A percentile compares a stretch with the other conserved stretches of the same genome.
Conservation (phyloP, 2,888 invertebrate genomes). For the Trichopria drosophilae region DNA sequence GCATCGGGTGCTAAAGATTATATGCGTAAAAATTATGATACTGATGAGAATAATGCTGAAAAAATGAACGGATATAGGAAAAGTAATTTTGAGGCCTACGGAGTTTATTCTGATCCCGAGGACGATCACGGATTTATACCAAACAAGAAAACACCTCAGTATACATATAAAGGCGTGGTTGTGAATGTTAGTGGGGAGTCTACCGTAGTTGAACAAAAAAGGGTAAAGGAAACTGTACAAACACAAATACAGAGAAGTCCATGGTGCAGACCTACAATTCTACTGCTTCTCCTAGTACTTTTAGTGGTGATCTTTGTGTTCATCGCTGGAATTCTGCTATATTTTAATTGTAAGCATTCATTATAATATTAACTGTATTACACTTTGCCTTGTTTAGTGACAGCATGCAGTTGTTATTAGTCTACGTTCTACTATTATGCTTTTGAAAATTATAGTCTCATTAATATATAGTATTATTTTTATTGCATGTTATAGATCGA, state of each 20-base stretch:
- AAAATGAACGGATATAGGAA: slow-evolving; percentile 56
- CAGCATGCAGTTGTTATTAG: slow-evolving; percentile 5
- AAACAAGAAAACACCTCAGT: slow-evolving; percentile 53
- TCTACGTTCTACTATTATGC: no score
- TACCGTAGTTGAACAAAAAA: slow-evolving; percentile 54
- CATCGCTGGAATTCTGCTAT: slow-evolving; percentile 65
- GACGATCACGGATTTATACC: slow-evolving; percentile 55
- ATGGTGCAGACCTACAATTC: slow-evolving; percentile 64
- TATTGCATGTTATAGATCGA: no score
- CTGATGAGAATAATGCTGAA: slow-evolving; percentile 36
- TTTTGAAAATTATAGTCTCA: no score
- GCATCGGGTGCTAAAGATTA: slow-evolving; percentile 7
- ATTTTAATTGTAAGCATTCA: slow-evolving; percentile 64
- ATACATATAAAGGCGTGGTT: slow-evolving; percentile 55
- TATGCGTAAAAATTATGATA: no score
- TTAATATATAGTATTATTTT: no score
- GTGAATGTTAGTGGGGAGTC: slow-evolving; percentile 56
- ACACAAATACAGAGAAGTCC: slow-evolving; percentile 58
- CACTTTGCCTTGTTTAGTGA: no score
- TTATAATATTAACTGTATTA: no score
- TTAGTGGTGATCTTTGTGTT: slow-evolving; percentile 64
- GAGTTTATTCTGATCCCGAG: slow-evolving; percentile 56
- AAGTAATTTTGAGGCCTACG: slow-evolving; percentile 57
- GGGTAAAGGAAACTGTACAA: slow-evolving; percentile 47
- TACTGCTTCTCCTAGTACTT: slow-evolving; percentile 63